Conservation (phyloP, 2,888 invertebrate genomes). For the Uloborus plumipes region DNA sequence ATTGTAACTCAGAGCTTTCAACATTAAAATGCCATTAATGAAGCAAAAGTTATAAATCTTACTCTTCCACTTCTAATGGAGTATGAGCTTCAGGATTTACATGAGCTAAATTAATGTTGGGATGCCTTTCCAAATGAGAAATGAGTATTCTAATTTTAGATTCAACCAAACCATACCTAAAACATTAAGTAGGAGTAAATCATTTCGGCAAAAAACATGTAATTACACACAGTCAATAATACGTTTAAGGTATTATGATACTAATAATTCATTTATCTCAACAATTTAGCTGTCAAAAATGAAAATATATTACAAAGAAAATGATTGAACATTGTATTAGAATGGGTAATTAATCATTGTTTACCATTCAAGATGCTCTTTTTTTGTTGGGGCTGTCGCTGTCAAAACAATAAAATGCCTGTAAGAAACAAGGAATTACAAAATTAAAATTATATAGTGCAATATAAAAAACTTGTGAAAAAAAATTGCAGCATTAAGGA, state of each 20-base stretch:
- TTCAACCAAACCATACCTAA: slow-evolving; percentile 89
- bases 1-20: not conserved
- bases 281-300: not conserved
- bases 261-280: slow-evolving; percentile 3
- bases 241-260: not conserved
- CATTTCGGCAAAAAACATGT: not conserved
- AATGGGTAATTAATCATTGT: slow-evolving; percentile 10
- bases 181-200: slow-evolving; percentile 16
- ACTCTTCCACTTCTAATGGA: slow-evolving; percentile 70
- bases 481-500: too few species aligned
- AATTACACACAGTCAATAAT: too few species aligned
- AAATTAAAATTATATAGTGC: slow-evolving; percentile 62
- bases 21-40: not conserved
- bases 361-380: slow-evolving; percentile 92
- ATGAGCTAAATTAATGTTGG: slow-evolving; percentile 91
- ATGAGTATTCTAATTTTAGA: slow-evolving; percentile 95
- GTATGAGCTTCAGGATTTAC: slow-evolving; percentile 92
- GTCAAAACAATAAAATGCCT: slow-evolving; percentile 95
- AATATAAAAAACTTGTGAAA: too few species aligned
- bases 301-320: not conserved
- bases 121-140: slow-evolving; percentile 91
- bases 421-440: slow-evolving; percentile 79
- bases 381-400: slow-evolving; percentile 83
- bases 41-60: slow-evolving; percentile 34
- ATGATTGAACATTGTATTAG: too few species aligned